Percentiles rank a stretch among this genome's conserved stretches.
These are phyloP conservation scores for Lepidurus apus DNA, from an alignment of 1,140 invertebrate species.

Conservation along the genomic window DNA sequence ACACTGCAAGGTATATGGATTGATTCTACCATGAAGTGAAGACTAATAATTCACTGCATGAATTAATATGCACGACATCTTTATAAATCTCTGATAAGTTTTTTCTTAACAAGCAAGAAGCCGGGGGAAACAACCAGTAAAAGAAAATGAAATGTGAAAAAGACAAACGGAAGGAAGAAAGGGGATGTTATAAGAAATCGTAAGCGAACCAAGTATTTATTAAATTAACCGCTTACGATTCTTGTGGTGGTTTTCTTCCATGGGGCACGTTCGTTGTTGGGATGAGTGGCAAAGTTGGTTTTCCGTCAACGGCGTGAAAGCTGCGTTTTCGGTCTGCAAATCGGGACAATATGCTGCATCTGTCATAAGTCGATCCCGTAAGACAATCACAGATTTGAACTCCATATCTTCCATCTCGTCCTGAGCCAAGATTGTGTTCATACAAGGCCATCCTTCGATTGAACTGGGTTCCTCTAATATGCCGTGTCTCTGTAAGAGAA, in stretches of 20 bases:
- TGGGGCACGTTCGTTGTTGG: neutral
- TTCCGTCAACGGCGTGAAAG: neutral
- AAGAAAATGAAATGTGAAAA: too few relatives aligned
- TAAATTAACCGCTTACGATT: neutral
- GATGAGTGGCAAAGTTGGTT: neutral
- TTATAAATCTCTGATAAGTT: too few relatives aligned
- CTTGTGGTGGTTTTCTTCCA: neutral
- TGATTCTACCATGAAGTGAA: too few relatives aligned
- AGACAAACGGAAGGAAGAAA: too few relatives aligned
- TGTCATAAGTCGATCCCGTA: slow-evolving; percentile 83
- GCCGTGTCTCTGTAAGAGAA: neutral
- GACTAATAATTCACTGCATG: too few relatives aligned
- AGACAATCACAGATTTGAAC: slow-evolving; percentile 56
- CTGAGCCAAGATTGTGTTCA: slow-evolving; percentile 40
- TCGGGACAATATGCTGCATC: slow-evolving; percentile 64
- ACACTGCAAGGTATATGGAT: too few relatives aligned
- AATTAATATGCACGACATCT: too few relatives aligned
- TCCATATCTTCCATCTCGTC: slow-evolving; percentile 51
- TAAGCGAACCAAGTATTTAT: too few relatives aligned
- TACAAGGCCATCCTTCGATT: neutral
- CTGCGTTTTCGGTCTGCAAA: neutral
- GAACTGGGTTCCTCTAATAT: neutral
- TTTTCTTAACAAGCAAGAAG: too few relatives aligned
- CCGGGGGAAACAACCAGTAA: too few relatives aligned
- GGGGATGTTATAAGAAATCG: too few relatives aligned